Evolutionary conservation across 2,888 invertebrate genomes (phyloP).

Genomic region (Muscina levida): DNA sequence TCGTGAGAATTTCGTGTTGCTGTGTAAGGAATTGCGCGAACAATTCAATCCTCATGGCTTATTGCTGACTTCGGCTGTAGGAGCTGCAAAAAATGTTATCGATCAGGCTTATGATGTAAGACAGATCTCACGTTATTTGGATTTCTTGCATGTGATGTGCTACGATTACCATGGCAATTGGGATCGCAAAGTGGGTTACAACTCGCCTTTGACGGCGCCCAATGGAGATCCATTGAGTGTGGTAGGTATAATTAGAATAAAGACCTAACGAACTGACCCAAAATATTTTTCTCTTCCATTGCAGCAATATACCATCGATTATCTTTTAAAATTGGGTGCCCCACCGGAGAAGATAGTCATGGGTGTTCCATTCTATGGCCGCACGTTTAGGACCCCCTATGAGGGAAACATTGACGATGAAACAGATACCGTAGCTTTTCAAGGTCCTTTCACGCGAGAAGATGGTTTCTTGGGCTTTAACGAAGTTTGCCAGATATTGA

Average conservation of each 20-base stretch:
- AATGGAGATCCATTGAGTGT: constrained; percentile 82
- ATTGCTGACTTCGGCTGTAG: constrained; percentile 90
- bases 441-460: constrained; percentile 89
- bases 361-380: constrained; percentile 91
- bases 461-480: constrained; percentile 93
- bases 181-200: constrained; percentile 88
- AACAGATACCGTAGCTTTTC: constrained; percentile 84
- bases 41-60: constrained; percentile 86
- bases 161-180: constrained; percentile 94
- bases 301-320: constrained; percentile 88
- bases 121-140: constrained; percentile 85
- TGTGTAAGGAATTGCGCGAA: constrained; percentile 89
- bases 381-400: constrained; percentile 84
- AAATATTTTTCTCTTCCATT: too few relatives aligned
- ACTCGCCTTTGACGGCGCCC: constrained; percentile 85
- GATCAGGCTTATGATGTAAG: constrained; percentile 89
- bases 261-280: too few relatives aligned
- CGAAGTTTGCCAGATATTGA: constrained; percentile 86
- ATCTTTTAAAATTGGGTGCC: constrained; percentile 87
- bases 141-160: constrained; percentile 91
- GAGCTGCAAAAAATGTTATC: constrained; percentile 88
- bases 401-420: constrained; percentile 77
- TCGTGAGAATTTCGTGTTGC: constrained; percentile 86
- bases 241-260: constrained; percentile 81
- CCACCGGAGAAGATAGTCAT: constrained; percentile 88